Conservation (phyloP, 2,888 invertebrate species). For the Thera britannica region DNA sequence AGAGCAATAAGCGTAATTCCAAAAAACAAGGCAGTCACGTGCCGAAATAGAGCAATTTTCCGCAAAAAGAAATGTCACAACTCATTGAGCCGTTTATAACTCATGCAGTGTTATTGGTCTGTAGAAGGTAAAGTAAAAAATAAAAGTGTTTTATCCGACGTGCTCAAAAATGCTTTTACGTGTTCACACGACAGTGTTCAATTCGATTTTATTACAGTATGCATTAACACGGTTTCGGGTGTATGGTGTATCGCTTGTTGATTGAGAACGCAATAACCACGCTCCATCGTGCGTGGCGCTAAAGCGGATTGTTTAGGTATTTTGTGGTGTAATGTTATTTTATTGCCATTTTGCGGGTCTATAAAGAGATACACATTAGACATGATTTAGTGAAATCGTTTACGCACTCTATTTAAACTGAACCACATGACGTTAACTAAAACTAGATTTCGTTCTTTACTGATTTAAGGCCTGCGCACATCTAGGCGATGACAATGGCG, state of each 20-base stretch:
- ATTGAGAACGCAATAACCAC: constrained; percentile 41
- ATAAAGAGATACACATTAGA: constrained; percentile 40
- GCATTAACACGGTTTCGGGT: constrained; percentile 36
- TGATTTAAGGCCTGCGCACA: neutral
- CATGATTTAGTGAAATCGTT: constrained; percentile 37
- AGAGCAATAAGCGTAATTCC: constrained; percentile 20
- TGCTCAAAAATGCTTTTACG: constrained; percentile 39
- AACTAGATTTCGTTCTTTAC: constrained; percentile 14
- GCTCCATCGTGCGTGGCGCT: constrained; percentile 36
- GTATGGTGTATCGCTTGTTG: constrained; percentile 38
- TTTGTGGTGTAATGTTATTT: constrained; percentile 41
- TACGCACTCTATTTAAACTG: constrained; percentile 29
- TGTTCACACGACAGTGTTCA: constrained; percentile 31
- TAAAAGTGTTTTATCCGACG: constrained; percentile 21
- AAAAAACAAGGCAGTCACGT: constrained; percentile 14
- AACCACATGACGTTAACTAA: constrained; percentile 17
- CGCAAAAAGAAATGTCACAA: constrained; percentile 32
- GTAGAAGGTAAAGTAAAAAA: constrained; percentile 28
- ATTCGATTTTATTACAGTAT: constrained; percentile 39
- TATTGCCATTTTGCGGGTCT: constrained; percentile 39
- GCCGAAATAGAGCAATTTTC: constrained; percentile 21
- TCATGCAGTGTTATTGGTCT: constrained; percentile 30
- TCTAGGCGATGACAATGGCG: too few relatives aligned
- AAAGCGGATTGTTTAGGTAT: constrained; percentile 42
- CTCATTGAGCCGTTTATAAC: constrained; percentile 29